Evolutionary conservation across 2,797 vertebrate genomes (phyloP), one percentile per base, ranked within the genome.

Genomic region (Xenopus petersii): DNA sequence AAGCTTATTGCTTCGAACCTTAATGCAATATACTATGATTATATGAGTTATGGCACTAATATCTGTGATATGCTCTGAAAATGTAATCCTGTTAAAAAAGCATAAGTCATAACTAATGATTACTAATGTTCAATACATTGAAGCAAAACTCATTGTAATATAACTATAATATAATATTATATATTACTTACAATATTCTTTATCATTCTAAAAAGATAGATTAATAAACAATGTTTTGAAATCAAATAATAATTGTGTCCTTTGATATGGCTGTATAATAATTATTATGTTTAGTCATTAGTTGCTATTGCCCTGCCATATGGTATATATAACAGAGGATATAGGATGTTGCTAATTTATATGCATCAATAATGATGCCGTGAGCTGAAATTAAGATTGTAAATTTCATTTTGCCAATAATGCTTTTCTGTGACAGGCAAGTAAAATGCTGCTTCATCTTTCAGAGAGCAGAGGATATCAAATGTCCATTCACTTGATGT

Each of bases 11-110:
- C 51, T 68, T 55, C 10, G 7, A 55, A 30, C 66, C 54, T 56
- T 33, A 55, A 55, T 68, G 51, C 47, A 68, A 68, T 55, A 68
- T 68, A 68, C 17, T 67, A 42, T 36, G 33, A 63, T 63, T 55
- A 49, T 33, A 68, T 68, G 49, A 68, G 49, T 55, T 68, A 68
- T 68, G 51, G 65, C 48, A 67, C 7, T 48, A 67, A 67, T 67
- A 67, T 67, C 48, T 48, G 12, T 67, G 47, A 54, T 67, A 67
- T 54, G 17, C 48, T 26, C 17, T 24, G 48, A 65, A 65, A 42
- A 48, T 48, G 21, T 51, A 51, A 67, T 67, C 30, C 30, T 42
- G 61, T 67, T 51, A 67, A 67, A 67, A 67, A 67, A 24, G 16
- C 12, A 67, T 67, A 49, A 17, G 24, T 30, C 48, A 67, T 51